Percentiles rank a stretch among this genome's conserved stretches.
Conservation (phyloP, 2,113 vertebrate species). For the Malurus cyaneus region DNA sequence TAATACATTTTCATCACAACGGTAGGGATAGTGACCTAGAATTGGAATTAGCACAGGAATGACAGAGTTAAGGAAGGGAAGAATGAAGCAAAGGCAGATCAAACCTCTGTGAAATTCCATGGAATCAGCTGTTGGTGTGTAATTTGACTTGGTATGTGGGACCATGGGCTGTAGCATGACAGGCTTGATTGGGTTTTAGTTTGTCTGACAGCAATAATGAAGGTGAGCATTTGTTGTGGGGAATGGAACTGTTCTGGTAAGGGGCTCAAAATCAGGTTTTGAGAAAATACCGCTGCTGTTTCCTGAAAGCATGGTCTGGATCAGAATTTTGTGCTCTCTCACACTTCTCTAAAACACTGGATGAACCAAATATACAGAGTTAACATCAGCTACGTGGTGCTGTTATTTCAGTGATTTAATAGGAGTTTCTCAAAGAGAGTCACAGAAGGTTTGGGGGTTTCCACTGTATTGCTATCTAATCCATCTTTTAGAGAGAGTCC, state of each 20-base stretch:
- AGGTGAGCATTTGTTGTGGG: not conserved
- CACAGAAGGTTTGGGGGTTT: not conserved
- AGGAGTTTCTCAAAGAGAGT: not conserved
- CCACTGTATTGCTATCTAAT: not conserved
- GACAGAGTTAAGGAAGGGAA: not conserved
- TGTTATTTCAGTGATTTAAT: not conserved
- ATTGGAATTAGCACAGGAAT: not conserved
- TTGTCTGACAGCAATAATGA: not conserved
- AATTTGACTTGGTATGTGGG: not conserved
- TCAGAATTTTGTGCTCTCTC: not conserved
- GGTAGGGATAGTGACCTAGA: not conserved
- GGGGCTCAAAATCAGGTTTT: not conserved
- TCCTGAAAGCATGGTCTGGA: not conserved
- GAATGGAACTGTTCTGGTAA: not conserved
- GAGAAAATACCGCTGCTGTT: not conserved
- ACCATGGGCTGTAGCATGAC: not conserved
- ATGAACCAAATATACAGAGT: not conserved
- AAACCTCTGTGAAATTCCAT: not conserved
- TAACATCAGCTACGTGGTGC: not conserved
- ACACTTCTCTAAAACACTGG: not conserved
- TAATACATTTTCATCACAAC: not conserved
- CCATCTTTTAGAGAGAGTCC: not conserved
- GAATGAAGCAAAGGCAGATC: not conserved
- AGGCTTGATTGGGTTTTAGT: not conserved
- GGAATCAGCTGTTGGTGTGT: rapidly evolving